These are phyloP conservation scores for Synodontis membranacea DNA, from an alignment of 2,113 vertebrate species.

Conservation along the genomic window DNA sequence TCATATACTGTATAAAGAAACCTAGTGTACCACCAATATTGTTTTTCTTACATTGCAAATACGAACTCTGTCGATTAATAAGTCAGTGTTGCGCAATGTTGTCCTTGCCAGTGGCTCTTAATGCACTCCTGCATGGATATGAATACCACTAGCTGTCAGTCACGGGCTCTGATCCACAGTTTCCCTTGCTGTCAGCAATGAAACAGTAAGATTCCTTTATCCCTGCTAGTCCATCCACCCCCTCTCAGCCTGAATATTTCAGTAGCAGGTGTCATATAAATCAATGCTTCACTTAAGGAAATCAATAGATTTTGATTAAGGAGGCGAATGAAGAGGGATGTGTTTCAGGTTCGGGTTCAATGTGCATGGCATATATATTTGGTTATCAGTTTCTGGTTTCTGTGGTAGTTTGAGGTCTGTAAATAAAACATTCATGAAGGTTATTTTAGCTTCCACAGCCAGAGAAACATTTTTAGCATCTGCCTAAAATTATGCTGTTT, in stretches of 20 bases:
- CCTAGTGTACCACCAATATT: not conserved
- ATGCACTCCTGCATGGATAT: slow-evolving; percentile 38
- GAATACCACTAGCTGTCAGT: slow-evolving; percentile 44
- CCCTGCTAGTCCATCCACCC: slow-evolving; percentile 13
- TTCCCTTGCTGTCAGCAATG: slow-evolving; percentile 52
- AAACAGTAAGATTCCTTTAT: slow-evolving; percentile 31
- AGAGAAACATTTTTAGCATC: not conserved
- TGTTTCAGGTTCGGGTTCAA: slow-evolving; percentile 34
- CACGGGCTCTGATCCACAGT: slow-evolving; percentile 48
- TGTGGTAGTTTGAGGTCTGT: not conserved
- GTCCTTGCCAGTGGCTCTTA: slow-evolving; percentile 44
- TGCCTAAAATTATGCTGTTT: not conserved
- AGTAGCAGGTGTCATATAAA: slow-evolving; percentile 51
- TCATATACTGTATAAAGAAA: not conserved
- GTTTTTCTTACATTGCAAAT: not conserved
- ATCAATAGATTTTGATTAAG: slow-evolving; percentile 60
- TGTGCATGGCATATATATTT: slow-evolving; percentile 15
- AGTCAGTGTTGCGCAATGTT: slow-evolving; percentile 27
- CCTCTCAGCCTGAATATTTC: slow-evolving; percentile 45
- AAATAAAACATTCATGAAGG: slow-evolving; percentile 23
- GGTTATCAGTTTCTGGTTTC: not conserved
- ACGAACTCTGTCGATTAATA: not conserved
- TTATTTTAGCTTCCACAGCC: not conserved
- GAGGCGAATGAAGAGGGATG: slow-evolving; percentile 41
- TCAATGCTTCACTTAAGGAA: slow-evolving; percentile 57